These are phyloP conservation scores for Pristionchus arcanus DNA, from an alignment of 2,888 invertebrate genomes.

Conservation along the genomic window DNA sequence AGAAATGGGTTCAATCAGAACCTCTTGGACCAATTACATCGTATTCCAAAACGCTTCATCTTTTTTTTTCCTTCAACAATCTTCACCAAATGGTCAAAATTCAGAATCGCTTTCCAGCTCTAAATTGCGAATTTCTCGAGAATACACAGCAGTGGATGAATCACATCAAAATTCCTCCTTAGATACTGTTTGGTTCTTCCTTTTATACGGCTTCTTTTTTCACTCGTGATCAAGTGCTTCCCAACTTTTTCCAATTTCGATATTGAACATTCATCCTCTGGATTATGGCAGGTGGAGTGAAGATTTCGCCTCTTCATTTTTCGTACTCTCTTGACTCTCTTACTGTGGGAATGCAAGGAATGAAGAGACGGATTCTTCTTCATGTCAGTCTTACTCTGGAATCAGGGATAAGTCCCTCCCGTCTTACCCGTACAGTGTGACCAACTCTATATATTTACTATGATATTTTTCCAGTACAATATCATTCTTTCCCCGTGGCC, in stretches of 20 bases:
- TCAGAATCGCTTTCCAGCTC: too few relatives aligned
- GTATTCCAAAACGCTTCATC: too few relatives aligned
- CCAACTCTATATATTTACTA: neutral
- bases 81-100: too few relatives aligned
- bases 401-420: neutral
- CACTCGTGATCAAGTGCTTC: neutral
- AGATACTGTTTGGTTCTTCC: neutral
- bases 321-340: too few relatives aligned
- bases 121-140: neutral
- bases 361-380: neutral
- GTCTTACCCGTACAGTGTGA: neutral
- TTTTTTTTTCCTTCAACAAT: too few relatives aligned
- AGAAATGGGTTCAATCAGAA: too few relatives aligned
- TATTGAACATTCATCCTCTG: neutral
- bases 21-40: too few relatives aligned
- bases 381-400: neutral
- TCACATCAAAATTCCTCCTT: neutral
- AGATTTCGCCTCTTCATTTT: too few relatives aligned
- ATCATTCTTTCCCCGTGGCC: too few relatives aligned
- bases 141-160: neutral
- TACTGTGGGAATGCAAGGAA: too few relatives aligned
- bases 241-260: conserved; percentile 7
- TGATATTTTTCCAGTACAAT: neutral
- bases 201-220: neutral
- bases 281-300: too few relatives aligned